A percentile compares a stretch with the other conserved stretches of the same genome.
Evolutionary conservation across 1,140 invertebrate genomes (phyloP).

Genomic region (Papilio machaon): DNA sequence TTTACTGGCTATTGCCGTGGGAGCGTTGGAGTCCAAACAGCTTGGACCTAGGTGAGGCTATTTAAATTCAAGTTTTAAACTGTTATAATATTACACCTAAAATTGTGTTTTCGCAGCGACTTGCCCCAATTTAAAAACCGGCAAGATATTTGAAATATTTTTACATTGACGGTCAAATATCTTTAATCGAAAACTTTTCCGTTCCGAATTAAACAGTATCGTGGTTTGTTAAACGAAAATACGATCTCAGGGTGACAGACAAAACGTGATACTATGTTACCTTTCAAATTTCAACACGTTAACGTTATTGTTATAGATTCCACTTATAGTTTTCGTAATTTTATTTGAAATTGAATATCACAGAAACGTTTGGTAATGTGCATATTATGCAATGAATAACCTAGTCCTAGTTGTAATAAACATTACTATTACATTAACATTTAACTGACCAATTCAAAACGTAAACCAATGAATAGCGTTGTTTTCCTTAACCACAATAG

Average conservation of each 20-base stretch:
- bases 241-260: not conserved
- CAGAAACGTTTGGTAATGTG: not conserved
- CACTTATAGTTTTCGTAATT: not conserved
- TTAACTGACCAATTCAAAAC: not conserved
- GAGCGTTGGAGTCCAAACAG: slow-evolving; percentile 88
- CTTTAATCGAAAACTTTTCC: no score
- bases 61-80: not conserved
- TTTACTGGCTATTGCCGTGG: slow-evolving; percentile 93
- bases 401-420: no score
- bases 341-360: not conserved
- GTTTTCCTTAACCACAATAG: not conserved
- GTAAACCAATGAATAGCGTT: not conserved
- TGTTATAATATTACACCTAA: no score
- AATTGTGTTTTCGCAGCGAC: no score
- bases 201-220: no score
- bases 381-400: no score
- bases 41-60: slow-evolving; percentile 86
- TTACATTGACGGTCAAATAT: no score
- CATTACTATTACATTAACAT: not conserved
- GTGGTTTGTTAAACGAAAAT: no score
- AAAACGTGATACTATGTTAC: not conserved
- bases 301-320: not conserved
- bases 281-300: not conserved
- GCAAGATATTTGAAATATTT: no score
- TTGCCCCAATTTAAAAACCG: no score